Evolutionary conservation across 2,113 vertebrate species (phyloP).

Genomic region (Parotia lawesii): DNA sequence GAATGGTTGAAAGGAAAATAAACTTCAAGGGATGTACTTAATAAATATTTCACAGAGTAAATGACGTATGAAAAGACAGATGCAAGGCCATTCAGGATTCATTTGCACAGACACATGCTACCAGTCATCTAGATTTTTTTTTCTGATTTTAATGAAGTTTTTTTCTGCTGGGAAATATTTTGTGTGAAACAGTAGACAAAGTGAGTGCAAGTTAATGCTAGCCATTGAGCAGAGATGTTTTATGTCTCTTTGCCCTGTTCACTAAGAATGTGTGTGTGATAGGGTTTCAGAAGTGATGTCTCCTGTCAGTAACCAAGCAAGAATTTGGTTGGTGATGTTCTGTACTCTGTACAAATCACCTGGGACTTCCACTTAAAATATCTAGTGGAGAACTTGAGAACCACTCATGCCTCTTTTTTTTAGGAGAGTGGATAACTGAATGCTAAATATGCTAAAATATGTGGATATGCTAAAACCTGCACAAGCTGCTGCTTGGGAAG

Average conservation of each 20-base stretch:
- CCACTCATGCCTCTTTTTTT: neutral
- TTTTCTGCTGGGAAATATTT: neutral
- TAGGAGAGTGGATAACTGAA: neutral
- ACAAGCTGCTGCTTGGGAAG: neutral
- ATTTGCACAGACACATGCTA: neutral
- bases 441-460: neutral
- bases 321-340: neutral
- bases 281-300: neutral
- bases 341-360: neutral
- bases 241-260: rapidly evolving
- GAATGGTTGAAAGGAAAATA: neutral
- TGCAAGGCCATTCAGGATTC: neutral
- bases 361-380: neutral
- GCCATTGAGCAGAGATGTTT: neutral
- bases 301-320: neutral
- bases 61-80: neutral
- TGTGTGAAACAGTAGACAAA: neutral
- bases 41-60: neutral
- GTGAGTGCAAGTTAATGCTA: neutral
- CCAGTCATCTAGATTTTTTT: neutral
- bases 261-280: neutral
- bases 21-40: neutral
- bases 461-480: neutral
- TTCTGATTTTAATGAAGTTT: neutral
- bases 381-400: neutral